Evolutionary conservation across 2,113 vertebrate genomes (phyloP).

Genomic region (Glaucomys volans): DNA sequence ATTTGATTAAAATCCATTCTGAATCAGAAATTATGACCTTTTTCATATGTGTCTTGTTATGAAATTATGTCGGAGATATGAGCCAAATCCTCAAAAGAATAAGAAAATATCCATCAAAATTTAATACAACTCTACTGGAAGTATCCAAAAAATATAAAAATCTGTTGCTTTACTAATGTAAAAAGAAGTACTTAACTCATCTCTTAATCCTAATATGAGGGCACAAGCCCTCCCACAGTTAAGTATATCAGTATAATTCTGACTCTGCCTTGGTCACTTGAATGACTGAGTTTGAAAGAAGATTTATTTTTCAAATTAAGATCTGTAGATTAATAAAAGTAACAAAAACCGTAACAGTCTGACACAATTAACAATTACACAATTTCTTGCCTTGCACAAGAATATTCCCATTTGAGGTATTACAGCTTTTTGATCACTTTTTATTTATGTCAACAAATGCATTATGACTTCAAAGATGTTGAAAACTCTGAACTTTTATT

Average conservation of each 20-base stretch:
- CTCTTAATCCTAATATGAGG: background rate
- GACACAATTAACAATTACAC: conserved; percentile 74
- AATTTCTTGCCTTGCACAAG: conserved; percentile 74
- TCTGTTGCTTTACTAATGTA: background rate
- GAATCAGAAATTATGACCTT: background rate
- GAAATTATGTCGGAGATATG: background rate
- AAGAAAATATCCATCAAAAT: background rate
- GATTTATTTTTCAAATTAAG: background rate
- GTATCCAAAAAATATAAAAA: background rate
- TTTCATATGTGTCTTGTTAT: background rate
- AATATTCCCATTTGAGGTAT: conserved; percentile 77
- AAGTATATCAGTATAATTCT: background rate
- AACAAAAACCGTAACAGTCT: conserved; percentile 13
- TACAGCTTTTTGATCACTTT: conserved; percentile 72
- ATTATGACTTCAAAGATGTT: conserved; percentile 81
- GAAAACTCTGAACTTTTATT: conserved; percentile 81
- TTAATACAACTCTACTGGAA: background rate
- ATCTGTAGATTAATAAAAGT: conserved; percentile 68
- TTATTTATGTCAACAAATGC: conserved; percentile 76
- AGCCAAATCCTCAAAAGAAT: background rate
- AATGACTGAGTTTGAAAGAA: background rate
- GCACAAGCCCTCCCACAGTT: background rate
- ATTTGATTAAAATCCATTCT: conserved; percentile 41
- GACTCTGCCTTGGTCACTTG: background rate
- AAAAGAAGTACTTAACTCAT: background rate